A percentile compares a stretch with the other conserved stretches of the same genome.
These are phyloP conservation scores for Lochmaea capreae DNA, from an alignment of 2,888 invertebrate genomes.

Conservation along the genomic window DNA sequence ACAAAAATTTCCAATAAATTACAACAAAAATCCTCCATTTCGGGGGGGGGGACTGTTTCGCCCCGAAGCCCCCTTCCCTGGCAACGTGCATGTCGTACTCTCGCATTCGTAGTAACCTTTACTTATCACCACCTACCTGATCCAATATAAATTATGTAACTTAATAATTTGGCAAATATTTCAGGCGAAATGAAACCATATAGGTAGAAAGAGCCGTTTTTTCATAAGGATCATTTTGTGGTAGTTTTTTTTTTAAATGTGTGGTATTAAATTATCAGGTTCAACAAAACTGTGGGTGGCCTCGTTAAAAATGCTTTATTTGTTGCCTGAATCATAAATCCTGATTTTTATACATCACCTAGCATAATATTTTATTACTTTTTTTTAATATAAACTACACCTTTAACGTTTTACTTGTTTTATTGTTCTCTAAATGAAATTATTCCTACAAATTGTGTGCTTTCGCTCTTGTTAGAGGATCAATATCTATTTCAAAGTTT, in stretches of 20 bases:
- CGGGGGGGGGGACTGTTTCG: no score
- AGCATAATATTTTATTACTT: neutral
- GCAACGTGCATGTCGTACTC: no score
- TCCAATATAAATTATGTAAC: slow-evolving; percentile 11
- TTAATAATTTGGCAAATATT: slow-evolving; percentile 6
- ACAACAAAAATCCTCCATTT: no score
- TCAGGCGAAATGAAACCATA: slow-evolving; percentile 3
- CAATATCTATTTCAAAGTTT: no score
- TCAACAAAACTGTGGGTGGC: slow-evolving; percentile 18
- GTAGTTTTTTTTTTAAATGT: slow-evolving; percentile 5
- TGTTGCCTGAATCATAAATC: neutral
- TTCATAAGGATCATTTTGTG: neutral
- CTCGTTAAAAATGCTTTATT: slow-evolving; percentile 1
- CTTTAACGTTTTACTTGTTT: neutral
- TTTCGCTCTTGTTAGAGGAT: no score
- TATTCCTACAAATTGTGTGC: neutral
- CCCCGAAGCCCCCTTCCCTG: no score
- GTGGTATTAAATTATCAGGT: slow-evolving; percentile 14
- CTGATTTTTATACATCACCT: neutral
- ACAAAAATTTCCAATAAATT: no score
- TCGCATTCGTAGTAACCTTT: neutral
- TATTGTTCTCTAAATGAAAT: neutral
- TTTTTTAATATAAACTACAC: neutral
- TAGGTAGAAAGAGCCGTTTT: neutral
- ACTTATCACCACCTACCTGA: slow-evolving; percentile 17